Base-by-base conservation (phyloP, 2,113 vertebrate genomes). In the Corythaixoides concolor region DNA sequence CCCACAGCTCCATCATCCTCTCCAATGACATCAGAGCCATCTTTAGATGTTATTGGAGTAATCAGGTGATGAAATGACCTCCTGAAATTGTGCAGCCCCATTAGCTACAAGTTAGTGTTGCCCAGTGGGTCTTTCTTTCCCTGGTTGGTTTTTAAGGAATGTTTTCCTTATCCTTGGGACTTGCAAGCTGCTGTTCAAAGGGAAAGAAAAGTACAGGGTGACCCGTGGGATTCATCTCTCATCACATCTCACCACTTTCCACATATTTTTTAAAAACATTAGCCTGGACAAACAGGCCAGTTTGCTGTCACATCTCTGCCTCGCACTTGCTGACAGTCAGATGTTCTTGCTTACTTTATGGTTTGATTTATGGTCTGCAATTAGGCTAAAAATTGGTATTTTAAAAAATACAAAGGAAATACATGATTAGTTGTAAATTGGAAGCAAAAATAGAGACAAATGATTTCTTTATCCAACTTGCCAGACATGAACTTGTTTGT, bases 201-300 rank as follows among this genome's bases (percentile, higher is more conserved):
- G 43, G 27, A 86, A 91, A 89, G 37, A 35, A 50, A 70, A 93
- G 60, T 58, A 70, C 56, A 68, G 73, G 64, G 24, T 85, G 90
- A 95, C 90, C 74, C 3, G 4, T 28, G 77, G 64, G 95, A 96
- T 94, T 95, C 15, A 95, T 77, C 85, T 97, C 92, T 97, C 76
- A 68, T 82, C 15, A 15, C 77, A 93, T 91, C 85, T 35, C 88
- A 58, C 49, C 37, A 39, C 59, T 79, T 95, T 68, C 60, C 85
- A 94, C 7, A 20, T 59, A 64, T 43, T 93, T 89, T 85, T 75
- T 9, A 5, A 27, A 91, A 95, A 89, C 18, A 37, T 52, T 85
- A 93, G 58, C 37, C 79, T 91, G 87, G 85, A 87, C n/a, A 91
- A 64, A 86, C 67, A 74, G 52, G 70, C 33, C 64, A 89, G 59